Conservation (phyloP, 2,888 invertebrate genomes). For the Girardia tigrina region DNA sequence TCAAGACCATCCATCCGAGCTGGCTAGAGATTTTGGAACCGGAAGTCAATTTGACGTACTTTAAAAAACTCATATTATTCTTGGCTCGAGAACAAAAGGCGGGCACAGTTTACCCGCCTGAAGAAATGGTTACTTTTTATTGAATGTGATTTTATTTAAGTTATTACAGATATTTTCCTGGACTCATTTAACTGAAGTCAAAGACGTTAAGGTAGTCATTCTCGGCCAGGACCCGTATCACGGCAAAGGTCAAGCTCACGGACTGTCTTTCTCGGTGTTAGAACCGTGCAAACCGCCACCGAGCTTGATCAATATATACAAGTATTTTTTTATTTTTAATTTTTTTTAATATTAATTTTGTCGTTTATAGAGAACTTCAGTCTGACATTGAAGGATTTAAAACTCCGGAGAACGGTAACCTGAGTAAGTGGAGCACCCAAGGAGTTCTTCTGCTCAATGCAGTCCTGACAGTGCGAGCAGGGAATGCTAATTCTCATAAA, state of each 20-base stretch:
- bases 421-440: constrained; percentile 57
- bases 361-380: constrained; percentile 44
- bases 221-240: constrained; percentile 59
- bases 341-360: no score
- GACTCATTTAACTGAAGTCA: constrained; percentile 51
- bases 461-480: constrained; percentile 54
- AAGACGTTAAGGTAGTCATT: constrained; percentile 54
- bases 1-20: constrained; percentile 52
- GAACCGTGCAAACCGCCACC: constrained; percentile 54
- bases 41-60: constrained; percentile 54
- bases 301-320: constrained; percentile 54
- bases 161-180: constrained; percentile 53
- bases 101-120: constrained; percentile 52
- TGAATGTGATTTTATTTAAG: neutral
- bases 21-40: constrained; percentile 53
- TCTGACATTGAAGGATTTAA: constrained; percentile 51
- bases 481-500: constrained; percentile 56
- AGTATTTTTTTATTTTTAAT: neutral
- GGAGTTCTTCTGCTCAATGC: constrained; percentile 56
- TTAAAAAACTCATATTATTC: constrained; percentile 53
- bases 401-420: constrained; percentile 54
- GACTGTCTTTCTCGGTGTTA: constrained; percentile 57
- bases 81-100: constrained; percentile 50
- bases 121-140: constrained; percentile 39
- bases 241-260: constrained; percentile 56